Conservation (phyloP, 2,888 invertebrate genomes). For the Drosophila stalkeri region DNA sequence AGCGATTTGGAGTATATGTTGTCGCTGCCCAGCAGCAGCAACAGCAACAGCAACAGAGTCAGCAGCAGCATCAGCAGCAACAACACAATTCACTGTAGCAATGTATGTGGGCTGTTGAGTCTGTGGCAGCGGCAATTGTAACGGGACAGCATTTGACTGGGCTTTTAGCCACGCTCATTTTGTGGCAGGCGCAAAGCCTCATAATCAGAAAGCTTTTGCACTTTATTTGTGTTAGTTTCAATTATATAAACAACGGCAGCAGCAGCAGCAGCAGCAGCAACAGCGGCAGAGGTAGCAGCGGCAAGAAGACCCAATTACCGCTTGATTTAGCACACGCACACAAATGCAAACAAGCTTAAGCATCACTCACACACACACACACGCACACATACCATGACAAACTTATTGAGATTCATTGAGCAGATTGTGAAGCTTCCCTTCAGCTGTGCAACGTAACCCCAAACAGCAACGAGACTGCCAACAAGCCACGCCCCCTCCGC, state of each 20-base stretch:
- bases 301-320: conserved; percentile 76
- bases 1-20: conserved; percentile 8
- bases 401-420: conserved; percentile 79
- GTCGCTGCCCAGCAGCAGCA: conserved; percentile 1
- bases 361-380: conserved; percentile 7
- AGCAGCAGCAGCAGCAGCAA: conserved; percentile 12
- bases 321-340: conserved; percentile 77
- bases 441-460: conserved; percentile 9
- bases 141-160: conserved; percentile 38
- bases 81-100: conserved; percentile 10
- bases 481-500: background rate
- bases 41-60: background rate
- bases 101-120: conserved; percentile 8
- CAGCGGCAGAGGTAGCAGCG: conserved; percentile 13
- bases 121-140: conserved; percentile 24
- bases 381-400: conserved; percentile 47
- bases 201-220: conserved; percentile 81
- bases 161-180: conserved; percentile 65
- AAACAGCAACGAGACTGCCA: background rate
- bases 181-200: conserved; percentile 76
- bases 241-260: conserved; percentile 69
- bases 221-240: conserved; percentile 81
- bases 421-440: conserved; percentile 66
- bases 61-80: conserved; percentile 10
- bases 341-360: conserved; percentile 60